Conservation (phyloP, 2,888 invertebrate species). For the Heliconius erato region DNA sequence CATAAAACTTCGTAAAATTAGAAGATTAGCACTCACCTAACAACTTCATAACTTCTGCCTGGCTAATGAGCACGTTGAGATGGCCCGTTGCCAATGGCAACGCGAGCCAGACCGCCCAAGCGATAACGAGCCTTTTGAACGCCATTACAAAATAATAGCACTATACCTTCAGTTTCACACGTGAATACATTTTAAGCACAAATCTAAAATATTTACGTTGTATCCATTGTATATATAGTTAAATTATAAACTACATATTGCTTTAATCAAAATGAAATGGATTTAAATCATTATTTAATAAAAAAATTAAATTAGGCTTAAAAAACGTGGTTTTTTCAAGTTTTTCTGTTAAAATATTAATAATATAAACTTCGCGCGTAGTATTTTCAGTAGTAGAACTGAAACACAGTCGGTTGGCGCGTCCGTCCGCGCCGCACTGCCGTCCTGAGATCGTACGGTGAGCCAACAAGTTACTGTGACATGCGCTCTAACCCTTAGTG, state of each 20-base stretch:
- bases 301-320: not conserved
- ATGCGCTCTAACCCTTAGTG: slow-evolving; percentile 71
- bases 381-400: slow-evolving; percentile 52
- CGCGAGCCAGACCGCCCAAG: slow-evolving; percentile 78
- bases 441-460: slow-evolving; percentile 63
- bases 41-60: slow-evolving; percentile 92
- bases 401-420: slow-evolving; percentile 64
- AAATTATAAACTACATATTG: slow-evolving; percentile 24
- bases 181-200: slow-evolving; percentile 69
- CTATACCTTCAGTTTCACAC: slow-evolving; percentile 78
- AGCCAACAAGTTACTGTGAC: slow-evolving; percentile 84
- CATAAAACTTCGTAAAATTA: slow-evolving; percentile 22
- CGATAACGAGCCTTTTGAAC: slow-evolving; percentile 73
- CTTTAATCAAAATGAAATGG: not conserved
- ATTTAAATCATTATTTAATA: slow-evolving; percentile 25
- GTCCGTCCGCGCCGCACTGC: slow-evolving; percentile 80
- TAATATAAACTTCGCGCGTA: slow-evolving; percentile 46
- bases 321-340: not conserved
- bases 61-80: slow-evolving; percentile 92
- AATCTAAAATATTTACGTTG: slow-evolving; percentile 57
- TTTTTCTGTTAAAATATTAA: not conserved
- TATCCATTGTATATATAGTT: slow-evolving; percentile 57
- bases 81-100: slow-evolving; percentile 88
- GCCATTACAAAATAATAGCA: slow-evolving; percentile 72
- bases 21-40: slow-evolving; percentile 87